Evolutionary conservation across 2,888 invertebrate genomes (phyloP).

Genomic region (Pemphredon lugubris): DNA sequence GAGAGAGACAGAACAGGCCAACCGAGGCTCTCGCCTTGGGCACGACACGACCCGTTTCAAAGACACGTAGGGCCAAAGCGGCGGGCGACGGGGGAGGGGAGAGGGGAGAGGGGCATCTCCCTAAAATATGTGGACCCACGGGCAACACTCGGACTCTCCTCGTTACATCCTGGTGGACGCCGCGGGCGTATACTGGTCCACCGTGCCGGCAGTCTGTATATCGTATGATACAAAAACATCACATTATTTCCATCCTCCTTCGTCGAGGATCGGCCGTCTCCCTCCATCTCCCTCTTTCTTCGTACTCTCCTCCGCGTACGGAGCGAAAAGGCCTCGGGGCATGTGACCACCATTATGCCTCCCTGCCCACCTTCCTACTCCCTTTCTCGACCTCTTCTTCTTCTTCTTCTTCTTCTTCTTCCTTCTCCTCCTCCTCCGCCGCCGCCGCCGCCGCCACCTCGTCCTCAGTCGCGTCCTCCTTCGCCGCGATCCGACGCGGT

Average conservation of each 20-base stretch:
- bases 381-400: slow-evolving; percentile 24
- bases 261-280: slow-evolving; percentile 33
- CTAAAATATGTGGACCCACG: slow-evolving; percentile 79
- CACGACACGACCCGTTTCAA: slow-evolving; percentile 77
- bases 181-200: slow-evolving; percentile 67
- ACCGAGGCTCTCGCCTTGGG: slow-evolving; percentile 71
- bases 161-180: slow-evolving; percentile 77
- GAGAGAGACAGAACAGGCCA: slow-evolving; percentile 48
- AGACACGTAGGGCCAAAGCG: slow-evolving; percentile 75
- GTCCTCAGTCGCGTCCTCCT: slow-evolving; percentile 37
- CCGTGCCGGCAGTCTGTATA: slow-evolving; percentile 73
- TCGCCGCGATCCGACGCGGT: slow-evolving; percentile 2
- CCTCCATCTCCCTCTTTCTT: slow-evolving; percentile 36
- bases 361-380: slow-evolving; percentile 40
- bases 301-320: slow-evolving; percentile 64
- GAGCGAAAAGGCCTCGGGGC: slow-evolving; percentile 62
- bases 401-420: slow-evolving; percentile 38
- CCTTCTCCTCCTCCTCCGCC: slow-evolving; percentile 30
- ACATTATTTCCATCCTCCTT: slow-evolving; percentile 75
- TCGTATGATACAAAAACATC: slow-evolving; percentile 80
- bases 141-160: slow-evolving; percentile 78
- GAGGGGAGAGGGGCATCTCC: slow-evolving; percentile 68
- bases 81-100: slow-evolving; percentile 62
- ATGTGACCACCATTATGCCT: slow-evolving; percentile 76
- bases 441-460: slow-evolving; percentile 8